Base-by-base conservation (phyloP, 1,140 invertebrate genomes). In the Holotrichia oblita region DNA sequence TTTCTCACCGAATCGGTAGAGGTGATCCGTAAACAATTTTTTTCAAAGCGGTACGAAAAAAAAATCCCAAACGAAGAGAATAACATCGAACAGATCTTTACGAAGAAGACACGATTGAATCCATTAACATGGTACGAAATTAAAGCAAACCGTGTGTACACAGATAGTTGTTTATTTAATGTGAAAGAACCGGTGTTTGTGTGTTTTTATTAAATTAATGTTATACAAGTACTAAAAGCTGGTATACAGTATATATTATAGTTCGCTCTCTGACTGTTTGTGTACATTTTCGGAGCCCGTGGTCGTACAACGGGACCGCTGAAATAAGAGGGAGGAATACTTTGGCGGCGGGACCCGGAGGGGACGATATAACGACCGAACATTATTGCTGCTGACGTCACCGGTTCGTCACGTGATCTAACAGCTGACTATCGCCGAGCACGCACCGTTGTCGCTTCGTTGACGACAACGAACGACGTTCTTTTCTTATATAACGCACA, bases 181-280 rank as follows among this genome's bases (percentile, higher is more conserved):
- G 61, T 34, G 22, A 69, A 69, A 27, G 27, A 69, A 69, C 61
- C 61, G 27, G 61, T 69, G 61, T 69, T 10, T 48, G 61, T 69
- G 22, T 69, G 61, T 69, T 69, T 69, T 69, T 69, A 69, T 69
- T 69, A 69, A 69, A 69, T 69, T 69, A 69, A 69, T 69, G 61
- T 69, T 69, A 69, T 69, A 69, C 61, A 69, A 69, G 61, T 69
- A 69, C 61, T 69, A 69, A 69, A 69, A 69, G 9, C 22, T 17
- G 61, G 22, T 69, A 69, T 69, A 34, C 27, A 34, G 27, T 34
- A 34, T 34, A 34, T 34, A 34, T 34, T 34, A 69, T 69, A 69
- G 61, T 69, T 69, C 27, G 27, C 27, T 34, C 27, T 34, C 27
- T 34, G 27, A 34, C 48, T 55, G 61, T 69, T 69, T 69, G 61